A percentile compares a stretch with the other conserved stretches of the same genome.
These are phyloP conservation scores for Neoniphon sammara DNA, from an alignment of 2,797 vertebrate species.

Conservation along the genomic window DNA sequence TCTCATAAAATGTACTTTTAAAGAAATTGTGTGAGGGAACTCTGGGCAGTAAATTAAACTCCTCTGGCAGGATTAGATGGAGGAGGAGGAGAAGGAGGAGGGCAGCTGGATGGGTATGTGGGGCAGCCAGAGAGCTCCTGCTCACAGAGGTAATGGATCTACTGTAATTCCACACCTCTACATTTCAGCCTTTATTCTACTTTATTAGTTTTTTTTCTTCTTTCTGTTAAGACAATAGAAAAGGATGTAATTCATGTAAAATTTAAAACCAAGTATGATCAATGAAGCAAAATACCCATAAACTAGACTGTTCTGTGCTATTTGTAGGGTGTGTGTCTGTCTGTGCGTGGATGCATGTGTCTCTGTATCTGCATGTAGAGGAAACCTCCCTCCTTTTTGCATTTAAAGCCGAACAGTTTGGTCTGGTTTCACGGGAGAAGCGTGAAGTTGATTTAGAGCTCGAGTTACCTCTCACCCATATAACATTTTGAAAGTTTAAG, in stretches of 20 bases:
- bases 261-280: background rate
- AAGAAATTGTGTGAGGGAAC: slow-evolving; percentile 83
- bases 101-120: slow-evolving; percentile 54
- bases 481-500: slow-evolving; percentile 77
- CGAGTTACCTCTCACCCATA: slow-evolving; percentile 70
- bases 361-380: background rate
- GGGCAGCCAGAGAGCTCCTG: slow-evolving; percentile 47
- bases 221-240: slow-evolving; percentile 38
- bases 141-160: slow-evolving; percentile 68
- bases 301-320: slow-evolving; percentile 32
- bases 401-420: slow-evolving; percentile 37
- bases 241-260: slow-evolving; percentile 4
- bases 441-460: slow-evolving; percentile 72
- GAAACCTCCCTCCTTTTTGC: slow-evolving; percentile 21
- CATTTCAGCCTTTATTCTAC: slow-evolving; percentile 47
- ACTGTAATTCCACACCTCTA: slow-evolving; percentile 65
- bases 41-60: slow-evolving; percentile 85
- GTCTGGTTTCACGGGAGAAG: slow-evolving; percentile 59
- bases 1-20: slow-evolving; percentile 87
- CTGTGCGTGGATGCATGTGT: slow-evolving; percentile 4
- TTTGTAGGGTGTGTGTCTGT: background rate
- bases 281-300: slow-evolving; percentile 9
- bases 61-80: slow-evolving; percentile 81
- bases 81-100: slow-evolving; percentile 41
- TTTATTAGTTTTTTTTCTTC: slow-evolving; percentile 42